Evolutionary conservation across 2,113 vertebrate species (phyloP).

Genomic region (Dasyurus viverrinus): DNA sequence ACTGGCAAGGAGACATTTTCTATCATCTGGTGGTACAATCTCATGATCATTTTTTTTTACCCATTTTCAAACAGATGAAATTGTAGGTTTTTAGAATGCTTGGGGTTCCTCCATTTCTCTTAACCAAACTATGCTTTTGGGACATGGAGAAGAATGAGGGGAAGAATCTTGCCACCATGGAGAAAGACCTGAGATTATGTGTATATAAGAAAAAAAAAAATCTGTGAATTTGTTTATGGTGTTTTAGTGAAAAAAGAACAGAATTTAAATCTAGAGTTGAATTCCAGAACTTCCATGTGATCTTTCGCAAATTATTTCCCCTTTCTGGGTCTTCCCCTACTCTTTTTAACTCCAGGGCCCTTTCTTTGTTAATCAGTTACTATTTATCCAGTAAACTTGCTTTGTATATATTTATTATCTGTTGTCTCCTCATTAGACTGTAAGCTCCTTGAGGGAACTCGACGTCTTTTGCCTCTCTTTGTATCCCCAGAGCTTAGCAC

Average conservation of each 20-base stretch:
- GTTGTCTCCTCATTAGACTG: not conserved
- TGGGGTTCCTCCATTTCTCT: not conserved
- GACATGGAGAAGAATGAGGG: not conserved
- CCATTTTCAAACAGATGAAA: not conserved
- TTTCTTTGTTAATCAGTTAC: not conserved
- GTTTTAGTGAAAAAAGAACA: not conserved
- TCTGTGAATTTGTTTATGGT: not conserved
- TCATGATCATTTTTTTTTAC: not conserved
- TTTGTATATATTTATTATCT: not conserved
- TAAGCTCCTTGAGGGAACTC: not conserved
- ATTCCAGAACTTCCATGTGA: not conserved
- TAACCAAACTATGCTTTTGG: not conserved
- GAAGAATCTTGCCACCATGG: not conserved
- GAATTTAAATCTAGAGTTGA: not conserved
- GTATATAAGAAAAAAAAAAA: not conserved
- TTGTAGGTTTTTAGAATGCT: not conserved
- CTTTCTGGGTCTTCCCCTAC: not conserved
- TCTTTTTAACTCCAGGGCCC: not conserved
- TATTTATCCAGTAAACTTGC: not conserved
- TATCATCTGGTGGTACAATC: not conserved
- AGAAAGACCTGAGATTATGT: not conserved
- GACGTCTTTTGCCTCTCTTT: not conserved
- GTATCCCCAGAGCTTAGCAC: not conserved
- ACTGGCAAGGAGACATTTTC: not conserved
- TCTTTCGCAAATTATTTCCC: not conserved